Percentiles rank a stretch among this genome's conserved stretches.
Conservation (phyloP, 1,140 invertebrate species). For the Brachionus calyciflorus region DNA sequence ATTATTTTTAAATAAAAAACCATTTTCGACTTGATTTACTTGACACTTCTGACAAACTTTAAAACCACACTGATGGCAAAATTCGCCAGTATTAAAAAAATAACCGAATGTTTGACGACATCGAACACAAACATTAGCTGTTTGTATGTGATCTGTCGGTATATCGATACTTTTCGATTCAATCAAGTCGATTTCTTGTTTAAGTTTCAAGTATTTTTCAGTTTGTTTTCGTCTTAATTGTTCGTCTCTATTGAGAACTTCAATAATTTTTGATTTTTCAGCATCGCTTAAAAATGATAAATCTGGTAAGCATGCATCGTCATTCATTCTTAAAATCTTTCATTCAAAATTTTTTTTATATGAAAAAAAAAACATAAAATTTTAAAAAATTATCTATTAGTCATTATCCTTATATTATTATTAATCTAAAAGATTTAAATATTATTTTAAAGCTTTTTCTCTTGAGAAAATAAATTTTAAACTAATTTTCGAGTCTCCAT, state of each 20-base stretch:
- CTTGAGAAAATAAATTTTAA: no score
- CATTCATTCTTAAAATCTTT: no score
- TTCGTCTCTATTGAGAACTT: not conserved
- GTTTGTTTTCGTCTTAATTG: not conserved
- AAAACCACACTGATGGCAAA: conserved; percentile 51
- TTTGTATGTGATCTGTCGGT: conserved; percentile 26
- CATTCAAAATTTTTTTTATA: no score
- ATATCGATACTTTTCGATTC: conserved; percentile 43
- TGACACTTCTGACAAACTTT: conserved; percentile 51
- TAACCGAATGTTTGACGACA: conserved; percentile 50
- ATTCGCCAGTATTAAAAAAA: conserved; percentile 51
- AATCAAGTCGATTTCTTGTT: conserved; percentile 43
- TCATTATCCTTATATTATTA: no score
- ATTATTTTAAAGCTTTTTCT: no score
- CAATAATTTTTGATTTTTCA: not conserved
- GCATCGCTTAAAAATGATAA: not conserved
- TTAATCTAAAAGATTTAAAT: no score
- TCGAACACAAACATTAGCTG: conserved; percentile 51
- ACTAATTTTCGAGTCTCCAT: no score
- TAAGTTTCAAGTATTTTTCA: conserved; percentile 3
- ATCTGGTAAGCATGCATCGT: no score
- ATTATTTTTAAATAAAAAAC: conserved; percentile 4
- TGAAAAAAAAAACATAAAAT: no score
- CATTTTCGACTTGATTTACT: conserved; percentile 20
- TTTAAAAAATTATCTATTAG: no score